phyloP scores from a whole-genome alignment of 2,113 vertebrate genomes.

The Gobio gobio region DNA sequence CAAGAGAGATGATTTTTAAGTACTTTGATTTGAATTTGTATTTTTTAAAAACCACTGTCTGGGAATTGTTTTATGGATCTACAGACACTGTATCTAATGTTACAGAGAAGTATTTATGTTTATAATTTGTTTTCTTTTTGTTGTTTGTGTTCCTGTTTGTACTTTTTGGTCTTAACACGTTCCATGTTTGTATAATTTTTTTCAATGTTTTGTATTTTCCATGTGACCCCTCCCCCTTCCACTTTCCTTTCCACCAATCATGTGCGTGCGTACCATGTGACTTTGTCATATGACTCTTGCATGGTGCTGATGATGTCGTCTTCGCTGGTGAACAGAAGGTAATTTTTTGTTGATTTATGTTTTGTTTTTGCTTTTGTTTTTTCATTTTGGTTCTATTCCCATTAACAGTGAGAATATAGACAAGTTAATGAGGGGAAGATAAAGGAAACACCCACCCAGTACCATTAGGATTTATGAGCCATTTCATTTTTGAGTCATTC shows the following conservation, averaged over 20 bases:
- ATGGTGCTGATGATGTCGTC: conserved; percentile 99
- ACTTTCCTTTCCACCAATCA: conserved; percentile 96
- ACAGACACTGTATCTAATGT: conserved; percentile 33
- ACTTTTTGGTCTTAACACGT: conserved; percentile 84
- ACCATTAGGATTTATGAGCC: conserved; percentile 45
- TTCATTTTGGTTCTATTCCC: conserved; percentile 76
- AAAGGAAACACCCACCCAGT: conserved; percentile 29
- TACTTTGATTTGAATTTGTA: conserved; percentile 9
- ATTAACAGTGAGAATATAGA: conserved; percentile 42
- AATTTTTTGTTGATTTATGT: conserved; percentile 87
- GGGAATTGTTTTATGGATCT: conserved; percentile 55
- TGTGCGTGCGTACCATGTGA: conserved; percentile 99
- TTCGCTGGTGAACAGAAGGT: conserved; percentile 98
- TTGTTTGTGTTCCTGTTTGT: conserved; percentile 61
- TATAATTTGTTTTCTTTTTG: conserved; percentile 61
- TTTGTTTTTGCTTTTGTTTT: conserved; percentile 64
- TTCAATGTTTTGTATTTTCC: conserved; percentile 95
- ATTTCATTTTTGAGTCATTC: conserved; percentile 53
- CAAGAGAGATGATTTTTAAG: background rate
- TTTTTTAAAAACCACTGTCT: background rate
- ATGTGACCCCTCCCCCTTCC: conserved; percentile 78
- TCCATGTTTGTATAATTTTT: conserved; percentile 96
- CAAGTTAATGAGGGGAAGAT: conserved; percentile 27
- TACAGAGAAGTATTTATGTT: conserved; percentile 48
- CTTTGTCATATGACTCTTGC: conserved; percentile 99